Evolutionary conservation across 64 coral and sea anemone genomes (phyloP).

Genomic region (Dendrophyllia cribrosa): DNA sequence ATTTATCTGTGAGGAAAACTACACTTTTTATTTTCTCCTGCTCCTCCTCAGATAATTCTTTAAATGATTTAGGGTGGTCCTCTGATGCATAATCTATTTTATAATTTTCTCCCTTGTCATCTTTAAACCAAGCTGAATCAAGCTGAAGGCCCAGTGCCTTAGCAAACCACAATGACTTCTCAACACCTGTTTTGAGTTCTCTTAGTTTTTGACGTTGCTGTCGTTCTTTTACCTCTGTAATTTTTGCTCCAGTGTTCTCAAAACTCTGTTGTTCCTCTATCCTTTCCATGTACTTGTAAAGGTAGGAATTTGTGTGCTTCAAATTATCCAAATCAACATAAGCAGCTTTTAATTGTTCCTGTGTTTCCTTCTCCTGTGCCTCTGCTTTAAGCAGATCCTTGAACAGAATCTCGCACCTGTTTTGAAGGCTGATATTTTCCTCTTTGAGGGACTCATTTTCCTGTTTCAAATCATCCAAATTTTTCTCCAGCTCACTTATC

Average conservation of each 20-base stretch:
- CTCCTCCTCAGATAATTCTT: constrained; percentile 42
- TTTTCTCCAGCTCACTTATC: constrained; percentile 27
- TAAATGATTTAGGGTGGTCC: background rate
- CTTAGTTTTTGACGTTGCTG: constrained; percentile 10
- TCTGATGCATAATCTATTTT: background rate
- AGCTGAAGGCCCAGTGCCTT: constrained; percentile 26
- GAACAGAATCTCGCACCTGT: constrained; percentile 23
- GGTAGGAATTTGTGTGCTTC: constrained; percentile 1
- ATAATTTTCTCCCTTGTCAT: background rate
- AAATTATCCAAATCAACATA: constrained; percentile 35
- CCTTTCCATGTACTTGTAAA: constrained; percentile 63
- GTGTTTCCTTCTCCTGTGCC: background rate
- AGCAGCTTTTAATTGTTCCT: background rate
- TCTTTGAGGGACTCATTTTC: constrained; percentile 10
- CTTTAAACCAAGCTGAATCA: background rate
- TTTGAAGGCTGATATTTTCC: constrained; percentile 26
- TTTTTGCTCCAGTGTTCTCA: background rate
- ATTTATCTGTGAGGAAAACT: constrained; percentile 62
- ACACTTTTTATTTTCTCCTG: constrained; percentile 58
- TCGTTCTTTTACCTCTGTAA: constrained; percentile 11
- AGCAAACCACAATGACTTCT: constrained; percentile 67
- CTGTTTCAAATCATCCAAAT: constrained; percentile 16
- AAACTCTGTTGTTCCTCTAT: constrained; percentile 45
- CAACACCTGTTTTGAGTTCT: constrained; percentile 34
- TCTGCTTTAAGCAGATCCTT: constrained; percentile 10